Evolutionary conservation across 2,113 vertebrate species (phyloP).

Genomic region (Malurus alboscapulatus): DNA sequence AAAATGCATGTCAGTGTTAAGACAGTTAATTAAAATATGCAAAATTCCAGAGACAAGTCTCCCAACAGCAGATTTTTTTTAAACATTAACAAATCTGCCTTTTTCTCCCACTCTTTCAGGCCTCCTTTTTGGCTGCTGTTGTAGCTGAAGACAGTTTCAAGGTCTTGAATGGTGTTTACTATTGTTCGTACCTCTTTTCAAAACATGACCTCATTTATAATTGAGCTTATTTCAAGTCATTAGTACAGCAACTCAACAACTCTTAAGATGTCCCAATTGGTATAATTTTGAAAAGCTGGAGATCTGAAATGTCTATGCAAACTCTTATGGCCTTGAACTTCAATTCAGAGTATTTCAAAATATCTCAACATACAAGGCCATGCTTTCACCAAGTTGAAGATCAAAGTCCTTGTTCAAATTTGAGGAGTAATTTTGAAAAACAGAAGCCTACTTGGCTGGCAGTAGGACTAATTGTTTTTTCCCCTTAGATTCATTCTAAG

Average conservation of each 20-base stretch:
- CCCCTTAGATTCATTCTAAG: neutral
- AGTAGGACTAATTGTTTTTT: neutral
- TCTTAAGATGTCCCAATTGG: constrained; percentile 41
- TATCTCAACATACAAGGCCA: constrained; percentile 20
- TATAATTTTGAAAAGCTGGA: constrained; percentile 49
- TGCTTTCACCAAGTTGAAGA: constrained; percentile 40
- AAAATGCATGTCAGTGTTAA: neutral
- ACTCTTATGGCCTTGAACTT: constrained; percentile 27
- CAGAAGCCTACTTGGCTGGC: neutral
- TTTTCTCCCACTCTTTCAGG: neutral
- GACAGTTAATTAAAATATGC: neutral
- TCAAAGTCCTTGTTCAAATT: constrained; percentile 35
- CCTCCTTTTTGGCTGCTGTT: constrained; percentile 22
- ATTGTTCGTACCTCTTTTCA: constrained; percentile 55
- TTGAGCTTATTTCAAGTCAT: constrained; percentile 62
- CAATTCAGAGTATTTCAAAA: constrained; percentile 40
- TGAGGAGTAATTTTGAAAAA: constrained; percentile 30
- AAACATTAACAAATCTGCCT: neutral
- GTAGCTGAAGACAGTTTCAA: constrained; percentile 41
- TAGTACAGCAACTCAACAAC: constrained; percentile 61
- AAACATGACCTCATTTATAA: constrained; percentile 55
- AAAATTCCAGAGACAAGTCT: neutral
- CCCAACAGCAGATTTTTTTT: neutral
- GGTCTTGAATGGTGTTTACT: constrained; percentile 44
- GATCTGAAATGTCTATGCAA: constrained; percentile 25